Conservation (phyloP, 2,113 vertebrate genomes). For the Charadrius vociferus region DNA sequence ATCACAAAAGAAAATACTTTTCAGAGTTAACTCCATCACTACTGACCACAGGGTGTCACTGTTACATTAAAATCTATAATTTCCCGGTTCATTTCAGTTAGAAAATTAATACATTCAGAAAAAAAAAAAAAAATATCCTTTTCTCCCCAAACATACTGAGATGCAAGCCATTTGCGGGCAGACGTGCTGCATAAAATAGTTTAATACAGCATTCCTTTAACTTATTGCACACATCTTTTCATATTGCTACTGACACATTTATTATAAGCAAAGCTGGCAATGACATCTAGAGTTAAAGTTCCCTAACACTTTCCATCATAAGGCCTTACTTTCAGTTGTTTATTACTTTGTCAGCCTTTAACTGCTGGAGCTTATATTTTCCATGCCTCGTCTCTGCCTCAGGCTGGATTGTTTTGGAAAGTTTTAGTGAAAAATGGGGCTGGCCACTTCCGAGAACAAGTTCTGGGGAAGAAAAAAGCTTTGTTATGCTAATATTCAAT, state of each 20-base stretch:
- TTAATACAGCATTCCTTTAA: slow-evolving; percentile 4
- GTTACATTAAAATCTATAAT: slow-evolving; percentile 25
- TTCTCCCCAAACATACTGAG: background rate
- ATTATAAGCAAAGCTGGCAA: slow-evolving; percentile 52
- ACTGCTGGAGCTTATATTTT: slow-evolving; percentile 22
- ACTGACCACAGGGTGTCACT: slow-evolving; percentile 75
- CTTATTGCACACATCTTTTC: slow-evolving; percentile 9
- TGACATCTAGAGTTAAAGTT: slow-evolving; percentile 49
- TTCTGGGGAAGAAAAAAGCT: background rate
- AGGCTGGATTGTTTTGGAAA: slow-evolving; percentile 18
- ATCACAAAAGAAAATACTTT: background rate
- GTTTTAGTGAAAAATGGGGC: slow-evolving; percentile 21
- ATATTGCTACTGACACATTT: slow-evolving; percentile 50
- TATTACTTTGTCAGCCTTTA: slow-evolving; percentile 43
- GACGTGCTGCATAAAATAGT: background rate
- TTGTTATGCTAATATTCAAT: background rate
- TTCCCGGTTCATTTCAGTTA: background rate
- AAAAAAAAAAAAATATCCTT: background rate
- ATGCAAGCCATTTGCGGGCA: slow-evolving; percentile 18
- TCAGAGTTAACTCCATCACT: background rate
- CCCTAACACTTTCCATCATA: slow-evolving; percentile 27
- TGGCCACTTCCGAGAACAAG: background rate
- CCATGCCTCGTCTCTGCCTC: background rate
- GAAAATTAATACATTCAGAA: background rate
- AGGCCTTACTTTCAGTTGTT: slow-evolving; percentile 39